Evolutionary conservation across 2,888 invertebrate species (phyloP).

Genomic region (Phalera bucephala): DNA sequence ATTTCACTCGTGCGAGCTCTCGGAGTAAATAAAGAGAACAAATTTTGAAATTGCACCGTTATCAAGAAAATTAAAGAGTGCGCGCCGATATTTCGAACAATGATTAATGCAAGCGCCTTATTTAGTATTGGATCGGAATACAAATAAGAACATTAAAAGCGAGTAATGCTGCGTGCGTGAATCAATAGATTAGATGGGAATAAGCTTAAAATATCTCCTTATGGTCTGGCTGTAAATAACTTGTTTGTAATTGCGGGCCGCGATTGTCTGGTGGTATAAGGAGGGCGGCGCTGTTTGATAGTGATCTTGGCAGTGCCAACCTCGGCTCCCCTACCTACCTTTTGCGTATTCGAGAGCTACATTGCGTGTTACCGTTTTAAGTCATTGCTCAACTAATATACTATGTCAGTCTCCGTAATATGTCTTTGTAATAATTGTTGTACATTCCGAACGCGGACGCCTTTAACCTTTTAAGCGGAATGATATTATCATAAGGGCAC

Average conservation of each 20-base stretch:
- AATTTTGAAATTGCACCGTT: constrained; percentile 32
- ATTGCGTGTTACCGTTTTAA: constrained; percentile 39
- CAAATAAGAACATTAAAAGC: constrained; percentile 38
- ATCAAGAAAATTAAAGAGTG: constrained; percentile 32
- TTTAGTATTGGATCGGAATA: constrained; percentile 30
- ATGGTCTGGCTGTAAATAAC: constrained; percentile 60
- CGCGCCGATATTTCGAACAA: constrained; percentile 19
- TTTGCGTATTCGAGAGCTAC: constrained; percentile 38
- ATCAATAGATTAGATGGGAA: constrained; percentile 57
- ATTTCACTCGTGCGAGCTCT: constrained; percentile 43
- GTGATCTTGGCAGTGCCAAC: constrained; percentile 51
- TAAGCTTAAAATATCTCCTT: constrained; percentile 58
- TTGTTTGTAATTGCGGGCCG: constrained; percentile 60
- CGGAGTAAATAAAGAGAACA: constrained; percentile 43
- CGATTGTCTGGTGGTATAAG: constrained; percentile 53
- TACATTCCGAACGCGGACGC: constrained; percentile 24
- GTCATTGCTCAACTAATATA: constrained; percentile 32
- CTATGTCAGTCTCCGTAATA: constrained; percentile 23
- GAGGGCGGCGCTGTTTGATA: constrained; percentile 50
- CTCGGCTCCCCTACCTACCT: constrained; percentile 35
- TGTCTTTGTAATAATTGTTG: constrained; percentile 26
- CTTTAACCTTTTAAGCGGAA: constrained; percentile 26
- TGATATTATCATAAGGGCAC: constrained; percentile 35
- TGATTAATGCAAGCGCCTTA: constrained; percentile 34
- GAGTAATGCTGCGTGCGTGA: constrained; percentile 45